Evolutionary conservation across 2,113 vertebrate genomes (phyloP).

Genomic region (Perccottus glenii): DNA sequence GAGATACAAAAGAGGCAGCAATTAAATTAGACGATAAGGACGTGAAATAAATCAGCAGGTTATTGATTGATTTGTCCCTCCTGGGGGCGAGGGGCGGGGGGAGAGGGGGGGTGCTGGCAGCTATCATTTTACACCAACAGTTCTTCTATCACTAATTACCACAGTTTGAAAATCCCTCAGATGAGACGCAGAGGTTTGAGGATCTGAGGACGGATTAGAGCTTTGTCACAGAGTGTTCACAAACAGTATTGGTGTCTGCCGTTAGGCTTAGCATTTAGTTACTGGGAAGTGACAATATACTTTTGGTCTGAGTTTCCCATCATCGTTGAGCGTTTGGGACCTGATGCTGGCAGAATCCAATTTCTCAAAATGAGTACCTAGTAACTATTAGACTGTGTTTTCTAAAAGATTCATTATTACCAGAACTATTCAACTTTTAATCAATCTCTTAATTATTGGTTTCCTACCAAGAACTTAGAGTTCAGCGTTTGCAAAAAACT

Average conservation of each 20-base stretch:
- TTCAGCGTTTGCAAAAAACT: too few relatives aligned
- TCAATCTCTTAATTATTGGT: too few relatives aligned
- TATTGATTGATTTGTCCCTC: slow-evolving; percentile 76
- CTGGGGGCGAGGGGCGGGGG: slow-evolving; percentile 35
- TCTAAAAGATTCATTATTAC: too few relatives aligned
- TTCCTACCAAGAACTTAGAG: too few relatives aligned
- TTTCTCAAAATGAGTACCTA: slow-evolving; percentile 7
- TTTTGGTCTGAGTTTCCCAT: slow-evolving; percentile 6
- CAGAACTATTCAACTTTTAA: too few relatives aligned
- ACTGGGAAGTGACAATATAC: neutral
- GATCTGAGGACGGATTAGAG: slow-evolving; percentile 49
- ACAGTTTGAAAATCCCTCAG: slow-evolving; percentile 64
- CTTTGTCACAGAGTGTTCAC: slow-evolving; percentile 51
- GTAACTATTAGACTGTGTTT: too few relatives aligned
- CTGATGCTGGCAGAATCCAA: slow-evolving; percentile 16
- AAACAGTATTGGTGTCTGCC: slow-evolving; percentile 30
- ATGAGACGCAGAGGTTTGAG: slow-evolving; percentile 52
- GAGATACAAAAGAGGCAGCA: slow-evolving; percentile 65
- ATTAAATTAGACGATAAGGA: slow-evolving; percentile 77
- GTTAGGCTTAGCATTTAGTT: slow-evolving; percentile 3
- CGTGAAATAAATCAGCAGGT: slow-evolving; percentile 71
- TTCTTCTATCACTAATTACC: slow-evolving; percentile 72
- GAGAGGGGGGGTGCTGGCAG: slow-evolving; percentile 20
- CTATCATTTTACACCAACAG: slow-evolving; percentile 64
- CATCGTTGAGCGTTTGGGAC: slow-evolving; percentile 14